Evolutionary conservation across 2,113 vertebrate species (phyloP), one percentile per base, ranked within the genome.

Genomic region (Solea senegalensis): DNA sequence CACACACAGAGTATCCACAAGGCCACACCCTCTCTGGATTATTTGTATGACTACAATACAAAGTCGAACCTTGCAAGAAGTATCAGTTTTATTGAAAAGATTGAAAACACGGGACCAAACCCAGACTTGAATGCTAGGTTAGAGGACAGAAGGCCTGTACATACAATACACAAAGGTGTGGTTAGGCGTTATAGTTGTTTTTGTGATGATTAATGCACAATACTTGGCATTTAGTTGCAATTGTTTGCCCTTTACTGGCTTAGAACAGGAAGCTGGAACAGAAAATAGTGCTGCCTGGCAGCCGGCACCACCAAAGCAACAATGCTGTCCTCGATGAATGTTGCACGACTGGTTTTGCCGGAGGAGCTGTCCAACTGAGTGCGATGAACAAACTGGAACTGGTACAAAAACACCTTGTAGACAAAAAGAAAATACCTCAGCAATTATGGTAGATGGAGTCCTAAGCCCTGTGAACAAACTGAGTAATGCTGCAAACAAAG

Each of bases 401-500:
- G 9, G 7, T 26, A 64, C 13, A 55, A 56, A 72, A 81, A 83
- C 45, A 67, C 7, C 59, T 61, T 16, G 59, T 48, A 48, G 50
- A 57, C 21, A 64, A 67, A 73, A 53, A 50, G 48, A 71, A 74
- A 66, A 57, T 50, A 70, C 62, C 60, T 54, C 3, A 46, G 5
- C 9, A 0, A 5, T 39, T 60, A 58, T 73, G 60, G 51, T 59
- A 44, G 51, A 21, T 21, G 21, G 21, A 59, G 49, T 52, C 45
- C 45, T 12, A 64, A 50, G 45, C 61, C 64, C 41, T 50, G 45
- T 52, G 57, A 74, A n/a, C 45, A 26, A 55, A 62, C 15, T 1
- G 14, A 11, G 66, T 69, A 76, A 52, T 63, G n/a, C 46, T 61
- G 63, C 75, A 84, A 52, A 76, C 52, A 73, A 73, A 78, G 64